phyloP scores from a whole-genome alignment of 1,140 invertebrate species.

The Bombus superbus region DNA sequence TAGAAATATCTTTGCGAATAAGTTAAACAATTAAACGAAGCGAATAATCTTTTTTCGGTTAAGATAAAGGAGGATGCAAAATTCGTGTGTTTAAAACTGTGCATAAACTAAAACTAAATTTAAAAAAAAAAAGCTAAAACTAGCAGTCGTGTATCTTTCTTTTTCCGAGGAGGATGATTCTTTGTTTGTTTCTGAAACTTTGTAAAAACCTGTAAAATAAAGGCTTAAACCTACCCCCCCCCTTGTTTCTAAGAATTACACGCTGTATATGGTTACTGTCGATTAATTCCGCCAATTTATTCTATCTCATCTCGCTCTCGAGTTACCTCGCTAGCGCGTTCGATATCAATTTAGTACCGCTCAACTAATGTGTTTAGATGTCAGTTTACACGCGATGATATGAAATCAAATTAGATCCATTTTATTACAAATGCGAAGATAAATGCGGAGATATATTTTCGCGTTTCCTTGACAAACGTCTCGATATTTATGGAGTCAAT shows the following conservation, averaged over 20 bases:
- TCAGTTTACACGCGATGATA: not conserved
- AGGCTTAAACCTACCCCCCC: too few species aligned
- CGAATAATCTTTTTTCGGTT: not conserved
- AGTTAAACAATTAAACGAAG: not conserved
- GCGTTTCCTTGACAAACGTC: too few species aligned
- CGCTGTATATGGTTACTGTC: not conserved
- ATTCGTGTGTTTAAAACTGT: not conserved
- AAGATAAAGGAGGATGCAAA: not conserved
- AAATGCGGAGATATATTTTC: not conserved
- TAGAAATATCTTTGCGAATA: not conserved
- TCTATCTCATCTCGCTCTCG: not conserved
- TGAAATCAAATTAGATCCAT: not conserved
- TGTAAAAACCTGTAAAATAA: too few species aligned
- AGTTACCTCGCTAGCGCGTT: not conserved
- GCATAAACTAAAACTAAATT: too few species aligned
- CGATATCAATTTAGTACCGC: not conserved
- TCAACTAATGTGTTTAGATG: too few species aligned
- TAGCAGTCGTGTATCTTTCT: not conserved
- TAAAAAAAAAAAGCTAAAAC: too few species aligned
- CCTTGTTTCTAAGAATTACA: too few species aligned
- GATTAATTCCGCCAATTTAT: not conserved
- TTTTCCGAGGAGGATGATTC: not conserved
- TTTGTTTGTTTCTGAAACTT: not conserved
- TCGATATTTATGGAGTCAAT: too few species aligned
- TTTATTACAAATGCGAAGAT: not conserved